These are phyloP conservation scores for Chironomus riparius DNA, from an alignment of 2,888 invertebrate species.

Conservation along the genomic window DNA sequence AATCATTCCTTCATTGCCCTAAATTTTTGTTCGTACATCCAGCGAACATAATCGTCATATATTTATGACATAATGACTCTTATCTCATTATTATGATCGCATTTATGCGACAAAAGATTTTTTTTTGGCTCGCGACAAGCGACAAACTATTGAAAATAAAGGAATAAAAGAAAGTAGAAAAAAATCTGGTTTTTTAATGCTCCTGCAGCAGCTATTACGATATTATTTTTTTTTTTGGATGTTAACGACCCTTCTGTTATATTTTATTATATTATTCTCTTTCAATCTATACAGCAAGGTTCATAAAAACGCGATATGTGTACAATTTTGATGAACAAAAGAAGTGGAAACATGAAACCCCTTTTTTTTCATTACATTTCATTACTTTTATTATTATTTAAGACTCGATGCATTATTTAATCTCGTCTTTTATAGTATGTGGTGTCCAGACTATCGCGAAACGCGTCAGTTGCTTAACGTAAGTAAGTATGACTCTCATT, in stretches of 20 bases:
- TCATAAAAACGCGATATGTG: constrained; percentile 1
- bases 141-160: neutral
- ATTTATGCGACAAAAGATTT: neutral
- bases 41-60: neutral
- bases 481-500: neutral
- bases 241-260: constrained; percentile 17
- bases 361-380: neutral
- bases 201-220: neutral
- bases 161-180: no score
- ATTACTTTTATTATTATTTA: neutral
- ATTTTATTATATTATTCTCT: no score
- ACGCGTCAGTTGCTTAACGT: constrained; percentile 22
- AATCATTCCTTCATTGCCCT: neutral
- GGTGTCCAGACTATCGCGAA: constrained; percentile 13
- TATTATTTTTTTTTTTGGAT: neutral
- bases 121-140: constrained; percentile 21
- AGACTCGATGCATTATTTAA: neutral
- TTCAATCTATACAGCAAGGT: neutral
- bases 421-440: constrained; percentile 19
- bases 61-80: neutral
- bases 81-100: neutral
- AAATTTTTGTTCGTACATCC: neutral
- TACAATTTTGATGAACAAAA: neutral
- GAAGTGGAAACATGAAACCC: constrained; percentile 14
- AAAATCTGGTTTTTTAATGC: constrained; percentile 17